Conservation (phyloP, 2,888 invertebrate genomes). For the Odontothrips loti region DNA sequence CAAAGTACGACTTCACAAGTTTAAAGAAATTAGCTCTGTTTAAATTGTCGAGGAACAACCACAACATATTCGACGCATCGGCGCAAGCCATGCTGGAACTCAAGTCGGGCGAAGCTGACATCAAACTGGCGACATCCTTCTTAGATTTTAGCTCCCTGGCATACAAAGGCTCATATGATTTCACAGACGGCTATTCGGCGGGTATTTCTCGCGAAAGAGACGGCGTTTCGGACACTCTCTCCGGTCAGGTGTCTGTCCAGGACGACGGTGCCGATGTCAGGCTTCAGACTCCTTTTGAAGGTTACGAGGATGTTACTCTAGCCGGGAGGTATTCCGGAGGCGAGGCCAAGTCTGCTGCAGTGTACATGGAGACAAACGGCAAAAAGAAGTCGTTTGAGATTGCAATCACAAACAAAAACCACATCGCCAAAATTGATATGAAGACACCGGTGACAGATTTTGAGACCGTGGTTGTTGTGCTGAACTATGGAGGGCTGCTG, state of each 20-base stretch:
- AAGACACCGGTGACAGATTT: constrained; percentile 31
- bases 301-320: neutral
- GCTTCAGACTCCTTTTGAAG: constrained; percentile 37
- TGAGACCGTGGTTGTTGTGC: constrained; percentile 9
- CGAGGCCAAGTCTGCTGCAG: neutral
- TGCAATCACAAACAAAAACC: neutral
- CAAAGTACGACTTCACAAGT: neutral
- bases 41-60: neutral
- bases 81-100: neutral
- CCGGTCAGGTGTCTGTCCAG: constrained; percentile 34
- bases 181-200: constrained; percentile 35
- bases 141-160: neutral
- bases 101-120: neutral
- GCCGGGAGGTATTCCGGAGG: neutral
- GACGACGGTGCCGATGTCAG: constrained; percentile 34
- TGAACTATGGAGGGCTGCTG: neutral
- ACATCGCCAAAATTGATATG: constrained; percentile 28
- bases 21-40: neutral
- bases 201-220: constrained; percentile 34
- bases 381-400: neutral
- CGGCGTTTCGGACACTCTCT: constrained; percentile 35
- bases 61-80: neutral
- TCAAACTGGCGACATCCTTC: neutral
- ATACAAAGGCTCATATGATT: constrained; percentile 21
- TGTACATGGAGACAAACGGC: neutral